Conservation (phyloP, 2,797 vertebrate genomes). For the Nyctibius grandis region DNA sequence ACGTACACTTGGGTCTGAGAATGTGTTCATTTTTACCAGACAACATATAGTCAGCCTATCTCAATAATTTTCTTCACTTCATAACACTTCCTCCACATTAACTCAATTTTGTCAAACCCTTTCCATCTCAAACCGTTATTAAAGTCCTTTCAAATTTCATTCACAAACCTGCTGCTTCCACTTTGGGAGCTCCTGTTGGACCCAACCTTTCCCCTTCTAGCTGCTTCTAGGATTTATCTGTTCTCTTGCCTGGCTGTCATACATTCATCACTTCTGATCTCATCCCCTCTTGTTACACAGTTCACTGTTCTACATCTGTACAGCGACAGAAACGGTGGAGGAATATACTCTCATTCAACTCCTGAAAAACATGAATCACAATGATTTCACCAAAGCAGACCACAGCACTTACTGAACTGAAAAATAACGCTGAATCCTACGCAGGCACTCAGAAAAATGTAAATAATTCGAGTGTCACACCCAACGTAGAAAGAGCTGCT, state of each 20-base stretch:
- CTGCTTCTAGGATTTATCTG: neutral
- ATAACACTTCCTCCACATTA: neutral
- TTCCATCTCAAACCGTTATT: neutral
- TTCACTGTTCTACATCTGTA: neutral
- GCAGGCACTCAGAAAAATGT: neutral
- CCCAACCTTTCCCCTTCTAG: neutral
- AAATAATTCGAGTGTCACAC: accelerated
- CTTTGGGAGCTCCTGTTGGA: accelerated
- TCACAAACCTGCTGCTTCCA: neutral
- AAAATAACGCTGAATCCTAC: neutral
- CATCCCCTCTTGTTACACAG: neutral
- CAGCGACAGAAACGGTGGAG: neutral
- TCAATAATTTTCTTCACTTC: too few species aligned
- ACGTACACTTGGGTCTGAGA: neutral
- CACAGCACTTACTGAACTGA: neutral
- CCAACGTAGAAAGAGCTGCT: accelerated
- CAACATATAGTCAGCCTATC: accelerated
- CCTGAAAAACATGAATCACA: neutral
- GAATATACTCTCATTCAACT: too few species aligned
- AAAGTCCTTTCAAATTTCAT: neutral
- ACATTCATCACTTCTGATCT: too few species aligned
- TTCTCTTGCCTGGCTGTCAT: neutral
- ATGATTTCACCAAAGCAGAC: neutral
- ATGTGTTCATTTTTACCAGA: accelerated
- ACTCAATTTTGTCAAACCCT: neutral